A percentile compares a stretch with the other conserved stretches of the same genome.
Conservation (phyloP, 2,797 vertebrate species). For the Prionace glauca region DNA sequence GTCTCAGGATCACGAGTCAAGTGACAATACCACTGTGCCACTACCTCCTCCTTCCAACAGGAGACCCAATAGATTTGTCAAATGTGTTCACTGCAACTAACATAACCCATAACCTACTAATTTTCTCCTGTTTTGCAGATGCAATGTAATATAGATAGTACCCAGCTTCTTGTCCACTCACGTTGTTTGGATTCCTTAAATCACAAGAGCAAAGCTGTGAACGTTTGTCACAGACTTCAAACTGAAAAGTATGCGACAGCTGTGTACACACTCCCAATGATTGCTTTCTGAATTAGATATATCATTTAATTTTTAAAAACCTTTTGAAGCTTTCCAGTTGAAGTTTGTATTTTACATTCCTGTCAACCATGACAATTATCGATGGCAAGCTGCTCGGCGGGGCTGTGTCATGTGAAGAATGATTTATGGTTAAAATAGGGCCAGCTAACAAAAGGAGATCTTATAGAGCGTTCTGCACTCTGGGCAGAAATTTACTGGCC, state of each 20-base stretch:
- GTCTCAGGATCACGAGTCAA: too few relatives aligned
- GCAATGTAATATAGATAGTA: background rate
- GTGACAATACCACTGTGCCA: too few relatives aligned
- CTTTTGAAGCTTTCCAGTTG: background rate
- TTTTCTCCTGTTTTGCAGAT: background rate
- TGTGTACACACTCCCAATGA: background rate
- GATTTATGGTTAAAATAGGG: constrained; percentile 10
- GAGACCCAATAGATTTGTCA: background rate
- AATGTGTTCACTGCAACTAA: background rate
- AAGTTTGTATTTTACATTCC: too few relatives aligned
- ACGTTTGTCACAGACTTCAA: background rate
- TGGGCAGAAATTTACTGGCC: too few relatives aligned
- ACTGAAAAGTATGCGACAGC: background rate
- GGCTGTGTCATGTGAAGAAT: background rate
- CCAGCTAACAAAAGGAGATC: background rate
- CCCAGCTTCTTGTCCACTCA: background rate
- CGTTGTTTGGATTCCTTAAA: background rate
- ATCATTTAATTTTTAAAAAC: background rate
- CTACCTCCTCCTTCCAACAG: background rate
- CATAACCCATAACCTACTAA: background rate
- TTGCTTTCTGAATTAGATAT: background rate
- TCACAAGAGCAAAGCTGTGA: too few relatives aligned
- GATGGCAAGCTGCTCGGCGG: too few relatives aligned
- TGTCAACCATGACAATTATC: background rate
- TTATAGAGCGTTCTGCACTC: background rate